Evolutionary conservation across 2,888 invertebrate genomes (phyloP), one percentile per base, ranked within the genome.

Genomic region (Tillus elongatus): DNA sequence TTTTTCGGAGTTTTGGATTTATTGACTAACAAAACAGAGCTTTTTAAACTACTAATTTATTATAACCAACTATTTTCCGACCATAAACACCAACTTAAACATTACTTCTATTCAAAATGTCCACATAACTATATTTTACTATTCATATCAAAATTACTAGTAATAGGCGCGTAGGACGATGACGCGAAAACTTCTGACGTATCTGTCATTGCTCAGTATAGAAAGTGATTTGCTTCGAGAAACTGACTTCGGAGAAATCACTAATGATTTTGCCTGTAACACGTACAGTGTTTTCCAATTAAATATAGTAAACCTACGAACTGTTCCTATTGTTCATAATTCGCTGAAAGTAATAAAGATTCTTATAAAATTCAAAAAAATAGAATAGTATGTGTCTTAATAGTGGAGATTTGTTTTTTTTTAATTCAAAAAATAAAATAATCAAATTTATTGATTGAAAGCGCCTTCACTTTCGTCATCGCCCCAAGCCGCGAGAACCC

Each of bases 161-260:
- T n/a, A n/a, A n/a, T n/a, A n/a, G n/a, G 19, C 8, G 19, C 19
- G 8, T 19, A 19, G 6, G 19, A 8, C 19, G 29, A 29, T 29
- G 29, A 29, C 11, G 29, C 11, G 11, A 29, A 29, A 29, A 29
- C 29, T 6, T 29, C 29, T 29, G 6, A 10, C 29, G 10, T 29
- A 29, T 29, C 29, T 29, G 29, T 29, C 29, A 29, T 29, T 29
- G 29, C 11, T 29, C 29, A 29, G 29, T 29, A 29, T 29, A 29
- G 29, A 11, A 11, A 29, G 29, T 29, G 29, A 29, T 29, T 29
- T 9, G 10, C 29, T 29, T 29, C 29, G 29, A 29, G 29, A 29
- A 29, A 29, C 10, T 6, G 29, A 29, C 29, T 29, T 29, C 29
- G 29, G 10, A 29, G 29, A 29, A 29, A 29, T 29, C 8, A n/a